These are phyloP conservation scores for Engraulis encrasicolus DNA, from an alignment of 2,113 vertebrate genomes.

Conservation along the genomic window DNA sequence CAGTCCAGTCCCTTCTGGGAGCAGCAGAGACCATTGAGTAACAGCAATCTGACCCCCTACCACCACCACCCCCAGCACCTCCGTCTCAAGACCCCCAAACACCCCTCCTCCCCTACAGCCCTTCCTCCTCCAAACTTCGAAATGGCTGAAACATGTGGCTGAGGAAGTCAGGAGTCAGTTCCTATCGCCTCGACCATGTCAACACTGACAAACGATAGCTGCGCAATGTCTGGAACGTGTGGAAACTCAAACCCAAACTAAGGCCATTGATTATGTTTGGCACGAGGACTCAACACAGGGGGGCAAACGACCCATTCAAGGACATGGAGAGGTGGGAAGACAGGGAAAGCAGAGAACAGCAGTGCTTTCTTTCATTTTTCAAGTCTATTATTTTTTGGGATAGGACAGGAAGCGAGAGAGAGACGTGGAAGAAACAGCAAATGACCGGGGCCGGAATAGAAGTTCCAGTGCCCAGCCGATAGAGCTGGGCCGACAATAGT, in stretches of 20 bases:
- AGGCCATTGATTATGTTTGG: neutral
- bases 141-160: slow-evolving; percentile 9
- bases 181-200: neutral
- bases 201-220: neutral
- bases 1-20: neutral
- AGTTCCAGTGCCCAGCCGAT: too few species aligned
- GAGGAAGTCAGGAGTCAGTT: neutral
- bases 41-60: neutral
- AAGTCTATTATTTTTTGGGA: too few species aligned
- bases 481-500: too few species aligned
- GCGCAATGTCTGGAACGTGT: neutral
- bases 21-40: neutral
- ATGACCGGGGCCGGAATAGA: too few species aligned
- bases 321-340: neutral
- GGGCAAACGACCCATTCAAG: neutral
- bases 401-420: too few species aligned
- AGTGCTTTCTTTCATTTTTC: too few species aligned
- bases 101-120: too few species aligned
- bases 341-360: neutral
- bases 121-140: neutral
- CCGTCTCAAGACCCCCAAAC: too few species aligned
- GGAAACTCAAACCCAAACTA: slow-evolving; percentile 3
- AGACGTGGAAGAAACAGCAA: too few species aligned
- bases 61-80: too few species aligned
- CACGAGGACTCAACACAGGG: neutral